These are phyloP conservation scores for Protomyctophum bolini DNA, from an alignment of 2,113 vertebrate genomes.

Conservation along the genomic window DNA sequence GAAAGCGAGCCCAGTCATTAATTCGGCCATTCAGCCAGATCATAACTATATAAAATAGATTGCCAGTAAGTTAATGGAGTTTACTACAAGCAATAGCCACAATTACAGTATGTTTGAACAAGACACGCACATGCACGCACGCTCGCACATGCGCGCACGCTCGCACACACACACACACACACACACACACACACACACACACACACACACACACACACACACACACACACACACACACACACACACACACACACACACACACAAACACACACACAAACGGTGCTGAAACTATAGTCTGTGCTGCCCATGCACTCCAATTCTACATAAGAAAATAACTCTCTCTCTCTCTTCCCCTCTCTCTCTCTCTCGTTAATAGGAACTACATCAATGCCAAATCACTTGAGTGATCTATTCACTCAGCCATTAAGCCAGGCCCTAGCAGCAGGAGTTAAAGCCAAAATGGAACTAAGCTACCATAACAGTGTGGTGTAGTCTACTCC, in stretches of 20 bases:
- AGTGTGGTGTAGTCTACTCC: too few relatives aligned
- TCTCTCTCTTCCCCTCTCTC: too few relatives aligned
- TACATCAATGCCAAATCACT: constrained; percentile 21
- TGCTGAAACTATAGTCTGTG: too few relatives aligned
- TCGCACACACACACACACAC: constrained; percentile 13
- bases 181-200: not conserved
- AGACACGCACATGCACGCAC: not conserved
- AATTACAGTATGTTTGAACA: constrained; percentile 10
- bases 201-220: constrained; percentile 5
- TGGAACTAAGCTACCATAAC: too few relatives aligned
- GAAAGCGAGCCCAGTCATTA: too few relatives aligned
- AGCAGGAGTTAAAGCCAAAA: too few relatives aligned
- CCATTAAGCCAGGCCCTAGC: too few relatives aligned
- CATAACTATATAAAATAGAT: constrained; percentile 2
- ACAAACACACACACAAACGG: constrained; percentile 1
- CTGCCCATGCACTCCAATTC: too few relatives aligned
- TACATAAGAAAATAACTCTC: too few relatives aligned
- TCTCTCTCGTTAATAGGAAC: constrained; percentile 2
- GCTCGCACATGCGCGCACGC: not conserved
- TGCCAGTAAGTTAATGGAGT: constrained; percentile 6
- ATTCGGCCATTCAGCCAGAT: not conserved
- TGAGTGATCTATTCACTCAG: too few relatives aligned
- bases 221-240: not conserved
- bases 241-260: constrained; percentile 15
- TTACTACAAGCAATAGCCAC: not conserved